Conservation (phyloP, 1,140 invertebrate species). For the Aricia agestis region DNA sequence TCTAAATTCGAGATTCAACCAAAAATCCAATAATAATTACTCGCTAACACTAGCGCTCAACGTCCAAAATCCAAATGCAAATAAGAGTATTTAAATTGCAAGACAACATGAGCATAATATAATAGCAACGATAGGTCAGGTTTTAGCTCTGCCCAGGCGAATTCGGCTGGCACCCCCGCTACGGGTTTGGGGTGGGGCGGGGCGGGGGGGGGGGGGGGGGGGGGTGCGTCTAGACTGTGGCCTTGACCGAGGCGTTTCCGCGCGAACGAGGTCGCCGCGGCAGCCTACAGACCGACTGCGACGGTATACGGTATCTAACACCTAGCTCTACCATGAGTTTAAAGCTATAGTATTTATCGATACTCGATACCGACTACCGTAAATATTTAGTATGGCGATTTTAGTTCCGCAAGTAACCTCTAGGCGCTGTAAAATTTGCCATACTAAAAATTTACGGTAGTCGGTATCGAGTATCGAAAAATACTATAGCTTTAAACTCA, state of each 20-base stretch:
- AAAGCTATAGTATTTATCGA: too few species aligned
- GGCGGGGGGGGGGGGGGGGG: slow-evolving; percentile 38
- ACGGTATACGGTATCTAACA: slow-evolving; percentile 24
- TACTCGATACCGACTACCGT: too few species aligned
- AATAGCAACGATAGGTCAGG: slow-evolving; percentile 44
- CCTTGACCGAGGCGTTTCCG: slow-evolving; percentile 72
- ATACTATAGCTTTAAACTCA: too few species aligned
- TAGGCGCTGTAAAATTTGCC: too few species aligned
- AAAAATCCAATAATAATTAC: too few species aligned
- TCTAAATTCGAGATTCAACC: too few species aligned
- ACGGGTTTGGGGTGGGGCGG: slow-evolving; percentile 21
- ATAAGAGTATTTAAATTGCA: not conserved
- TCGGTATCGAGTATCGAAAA: too few species aligned
- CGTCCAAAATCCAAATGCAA: not conserved
- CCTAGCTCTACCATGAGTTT: too few species aligned
- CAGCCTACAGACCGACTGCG: slow-evolving; percentile 62
- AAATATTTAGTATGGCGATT: too few species aligned
- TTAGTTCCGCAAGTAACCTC: too few species aligned
- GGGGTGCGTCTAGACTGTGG: slow-evolving; percentile 65
- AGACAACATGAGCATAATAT: not conserved
- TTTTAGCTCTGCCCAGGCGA: slow-evolving; percentile 54
- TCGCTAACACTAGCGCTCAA: not conserved
- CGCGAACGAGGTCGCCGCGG: slow-evolving; percentile 56
- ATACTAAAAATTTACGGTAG: too few species aligned
- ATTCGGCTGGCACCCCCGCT: slow-evolving; percentile 31